A percentile compares a stretch with the other conserved stretches of the same genome.
Evolutionary conservation across 2,797 vertebrate species (phyloP).

Genomic region (Eidolon dupreanum): DNA sequence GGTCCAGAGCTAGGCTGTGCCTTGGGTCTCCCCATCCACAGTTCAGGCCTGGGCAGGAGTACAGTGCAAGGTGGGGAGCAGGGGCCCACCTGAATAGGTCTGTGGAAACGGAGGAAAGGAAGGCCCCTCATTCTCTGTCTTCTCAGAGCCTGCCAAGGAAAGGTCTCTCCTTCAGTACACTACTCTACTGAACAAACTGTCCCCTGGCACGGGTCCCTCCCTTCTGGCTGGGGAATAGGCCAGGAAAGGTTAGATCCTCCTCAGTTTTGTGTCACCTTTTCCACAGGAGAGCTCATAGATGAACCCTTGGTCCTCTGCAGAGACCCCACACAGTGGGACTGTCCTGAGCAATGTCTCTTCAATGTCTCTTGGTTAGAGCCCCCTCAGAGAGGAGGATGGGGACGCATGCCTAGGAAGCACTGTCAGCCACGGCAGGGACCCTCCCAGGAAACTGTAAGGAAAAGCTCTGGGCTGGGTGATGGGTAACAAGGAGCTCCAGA

Average conservation of each 20-base stretch:
- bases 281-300: background rate
- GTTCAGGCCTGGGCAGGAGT: background rate
- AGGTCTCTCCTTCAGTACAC: background rate
- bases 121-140: background rate
- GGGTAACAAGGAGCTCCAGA: background rate
- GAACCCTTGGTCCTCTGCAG: background rate
- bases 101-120: background rate
- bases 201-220: background rate
- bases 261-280: background rate
- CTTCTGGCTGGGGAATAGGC: background rate
- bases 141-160: background rate
- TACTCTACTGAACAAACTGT: background rate
- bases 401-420: background rate
- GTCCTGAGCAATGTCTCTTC: background rate
- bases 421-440: background rate
- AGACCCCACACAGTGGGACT: background rate
- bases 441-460: background rate
- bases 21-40: background rate
- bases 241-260: background rate
- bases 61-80: background rate
- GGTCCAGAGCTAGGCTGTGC: rapidly evolving
- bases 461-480: too few relatives aligned
- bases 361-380: background rate
- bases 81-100: background rate
- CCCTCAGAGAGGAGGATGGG: background rate